A percentile compares a stretch with the other conserved stretches of the same genome.
Evolutionary conservation across 2,888 invertebrate genomes (phyloP).

Genomic region (Chrysolina haemoptera): DNA sequence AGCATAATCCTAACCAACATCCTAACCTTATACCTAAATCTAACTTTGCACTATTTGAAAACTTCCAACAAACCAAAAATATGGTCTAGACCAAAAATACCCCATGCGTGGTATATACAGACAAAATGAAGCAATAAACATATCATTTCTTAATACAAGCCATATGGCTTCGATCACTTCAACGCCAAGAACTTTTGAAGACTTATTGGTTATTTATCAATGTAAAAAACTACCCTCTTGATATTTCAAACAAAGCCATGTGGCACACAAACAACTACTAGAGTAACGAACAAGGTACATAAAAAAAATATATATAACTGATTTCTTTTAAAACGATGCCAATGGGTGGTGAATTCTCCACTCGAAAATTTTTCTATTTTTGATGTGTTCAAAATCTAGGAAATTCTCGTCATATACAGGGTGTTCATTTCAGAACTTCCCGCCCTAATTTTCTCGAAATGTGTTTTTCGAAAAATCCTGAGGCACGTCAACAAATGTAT

Average conservation of each 20-base stretch:
- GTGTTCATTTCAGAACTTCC: too few species aligned
- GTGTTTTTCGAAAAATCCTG: too few species aligned
- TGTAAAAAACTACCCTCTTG: slow-evolving; percentile 50
- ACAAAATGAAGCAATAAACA: slow-evolving; percentile 49
- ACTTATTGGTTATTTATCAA: slow-evolving; percentile 53
- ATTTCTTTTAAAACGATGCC: not conserved
- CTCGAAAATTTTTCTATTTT: too few species aligned
- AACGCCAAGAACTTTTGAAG: slow-evolving; percentile 44
- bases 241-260: slow-evolving; percentile 43
- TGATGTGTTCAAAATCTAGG: too few species aligned
- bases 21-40: too few species aligned
- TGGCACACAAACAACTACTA: slow-evolving; percentile 43
- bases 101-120: slow-evolving; percentile 38
- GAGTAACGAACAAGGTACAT: not conserved
- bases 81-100: slow-evolving; percentile 33
- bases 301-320: not conserved
- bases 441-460: too few species aligned
- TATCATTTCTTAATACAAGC: slow-evolving; percentile 52
- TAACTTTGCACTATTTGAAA: too few species aligned
- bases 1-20: too few species aligned
- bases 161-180: slow-evolving; percentile 50
- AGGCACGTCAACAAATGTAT: too few species aligned
- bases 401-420: too few species aligned
- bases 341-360: not conserved
- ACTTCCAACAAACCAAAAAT: slow-evolving; percentile 28